Evolutionary conservation across 2,888 invertebrate species (phyloP).

Genomic region (Noctuana brunneofusca): DNA sequence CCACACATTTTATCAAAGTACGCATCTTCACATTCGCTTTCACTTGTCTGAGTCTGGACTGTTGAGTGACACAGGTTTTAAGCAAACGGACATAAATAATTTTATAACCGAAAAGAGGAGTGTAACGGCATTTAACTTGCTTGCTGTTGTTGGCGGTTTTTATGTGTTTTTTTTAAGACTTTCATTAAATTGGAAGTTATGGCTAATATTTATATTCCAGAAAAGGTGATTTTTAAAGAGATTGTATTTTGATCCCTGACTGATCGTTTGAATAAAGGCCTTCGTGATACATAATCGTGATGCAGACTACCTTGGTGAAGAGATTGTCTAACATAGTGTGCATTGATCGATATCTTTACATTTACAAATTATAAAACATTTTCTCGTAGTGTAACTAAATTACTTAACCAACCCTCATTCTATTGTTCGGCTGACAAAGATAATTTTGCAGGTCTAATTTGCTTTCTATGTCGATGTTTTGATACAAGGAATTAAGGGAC

Average conservation of each 20-base stretch:
- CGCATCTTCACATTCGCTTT: conserved; percentile 6
- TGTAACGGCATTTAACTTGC: neutral
- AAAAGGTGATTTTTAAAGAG: neutral
- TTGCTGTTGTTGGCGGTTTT: neutral
- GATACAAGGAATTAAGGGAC: conserved; percentile 30
- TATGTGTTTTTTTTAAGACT: neutral
- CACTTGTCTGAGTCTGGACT: conserved; percentile 19
- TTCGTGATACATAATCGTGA: neutral
- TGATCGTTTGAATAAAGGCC: neutral
- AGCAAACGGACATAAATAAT: conserved; percentile 1
- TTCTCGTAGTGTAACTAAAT: conserved; percentile 9
- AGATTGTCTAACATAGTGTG: conserved; percentile 1
- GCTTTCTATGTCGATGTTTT: conserved; percentile 11
- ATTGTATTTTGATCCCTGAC: neutral
- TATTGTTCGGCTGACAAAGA: neutral
- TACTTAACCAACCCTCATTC: neutral
- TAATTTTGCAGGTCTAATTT: neutral
- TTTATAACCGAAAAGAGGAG: conserved; percentile 7
- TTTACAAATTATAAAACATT: conserved; percentile 3
- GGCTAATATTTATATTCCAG: neutral
- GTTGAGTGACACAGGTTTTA: conserved; percentile 8
- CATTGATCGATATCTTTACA: neutral
- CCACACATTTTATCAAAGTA: conserved; percentile 1
- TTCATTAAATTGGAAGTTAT: conserved; percentile 4
- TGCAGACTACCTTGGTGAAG: neutral